Percentiles rank a stretch among this genome's conserved stretches.
Evolutionary conservation across 2,888 invertebrate genomes (phyloP).

Genomic region (Clivina fossor): DNA sequence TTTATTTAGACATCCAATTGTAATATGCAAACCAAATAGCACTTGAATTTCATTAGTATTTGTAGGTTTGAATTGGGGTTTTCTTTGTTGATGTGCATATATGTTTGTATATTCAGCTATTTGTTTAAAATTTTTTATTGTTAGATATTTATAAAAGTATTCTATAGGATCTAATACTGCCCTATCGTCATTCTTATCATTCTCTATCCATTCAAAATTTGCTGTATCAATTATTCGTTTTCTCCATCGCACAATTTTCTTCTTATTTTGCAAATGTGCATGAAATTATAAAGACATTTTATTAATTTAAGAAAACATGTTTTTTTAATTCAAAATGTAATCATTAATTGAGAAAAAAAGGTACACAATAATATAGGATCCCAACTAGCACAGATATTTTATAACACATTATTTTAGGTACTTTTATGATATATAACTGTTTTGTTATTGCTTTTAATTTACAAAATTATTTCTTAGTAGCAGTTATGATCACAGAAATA

Average conservation of each 20-base stretch:
- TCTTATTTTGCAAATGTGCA: not conserved
- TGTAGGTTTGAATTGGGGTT: slow-evolving; percentile 15
- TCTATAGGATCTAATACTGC: not conserved
- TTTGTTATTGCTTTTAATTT: too few relatives aligned
- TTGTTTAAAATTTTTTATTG: slow-evolving; percentile 3
- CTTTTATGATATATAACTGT: too few relatives aligned
- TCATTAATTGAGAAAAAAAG: too few relatives aligned
- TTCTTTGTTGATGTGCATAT: slow-evolving; percentile 13
- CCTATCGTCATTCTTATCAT: not conserved
- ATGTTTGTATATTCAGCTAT: slow-evolving; percentile 13
- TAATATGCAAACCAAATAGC: slow-evolving; percentile 21
- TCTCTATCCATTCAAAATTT: slow-evolving; percentile 19
- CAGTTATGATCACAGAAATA: too few relatives aligned
- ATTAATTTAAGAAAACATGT: too few relatives aligned
- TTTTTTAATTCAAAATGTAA: too few relatives aligned
- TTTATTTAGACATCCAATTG: slow-evolving; percentile 19
- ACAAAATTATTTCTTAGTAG: too few relatives aligned
- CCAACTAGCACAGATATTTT: too few relatives aligned
- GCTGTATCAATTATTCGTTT: slow-evolving; percentile 5
- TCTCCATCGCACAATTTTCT: slow-evolving; percentile 7
- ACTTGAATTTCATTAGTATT: slow-evolving; percentile 16
- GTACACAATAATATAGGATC: too few relatives aligned
- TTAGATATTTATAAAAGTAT: slow-evolving; percentile 2
- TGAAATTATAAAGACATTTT: too few relatives aligned
- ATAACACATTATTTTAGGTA: too few relatives aligned